Conservation (phyloP, 2,797 vertebrate genomes). For the Sciaenops ocellatus region DNA sequence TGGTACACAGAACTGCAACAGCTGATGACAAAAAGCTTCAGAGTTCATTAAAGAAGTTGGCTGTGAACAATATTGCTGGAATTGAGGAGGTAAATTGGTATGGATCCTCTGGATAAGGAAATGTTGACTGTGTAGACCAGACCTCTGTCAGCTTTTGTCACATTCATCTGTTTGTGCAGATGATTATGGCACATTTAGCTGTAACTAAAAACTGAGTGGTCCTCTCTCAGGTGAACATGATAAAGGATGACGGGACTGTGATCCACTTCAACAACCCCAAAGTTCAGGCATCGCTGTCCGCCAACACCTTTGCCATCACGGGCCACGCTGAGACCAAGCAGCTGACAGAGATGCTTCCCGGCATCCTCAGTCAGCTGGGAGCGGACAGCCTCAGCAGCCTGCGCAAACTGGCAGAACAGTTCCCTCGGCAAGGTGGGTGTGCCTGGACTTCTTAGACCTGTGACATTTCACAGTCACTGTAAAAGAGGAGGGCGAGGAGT, state of each 20-base stretch:
- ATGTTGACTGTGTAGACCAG: neutral
- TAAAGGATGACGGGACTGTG: slow-evolving; percentile 96
- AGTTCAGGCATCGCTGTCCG: slow-evolving; percentile 96
- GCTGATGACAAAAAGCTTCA: slow-evolving; percentile 98
- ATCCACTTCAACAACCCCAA: slow-evolving; percentile 99
- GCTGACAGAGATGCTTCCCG: slow-evolving; percentile 98
- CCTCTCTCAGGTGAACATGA: slow-evolving; percentile 93
- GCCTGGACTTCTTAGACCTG: neutral
- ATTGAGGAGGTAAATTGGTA: slow-evolving; percentile 92
- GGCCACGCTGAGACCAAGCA: slow-evolving; percentile 97
- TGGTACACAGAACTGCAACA: slow-evolving; percentile 97
- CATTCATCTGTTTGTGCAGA: neutral
- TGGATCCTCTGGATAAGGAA: neutral
- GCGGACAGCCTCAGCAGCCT: slow-evolving; percentile 98
- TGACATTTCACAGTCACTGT: neutral
- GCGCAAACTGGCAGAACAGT: slow-evolving; percentile 96
- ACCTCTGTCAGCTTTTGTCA: neutral
- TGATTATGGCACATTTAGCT: neutral
- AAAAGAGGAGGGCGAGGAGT: neutral
- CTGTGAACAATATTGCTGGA: slow-evolving; percentile 97
- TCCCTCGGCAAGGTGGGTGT: slow-evolving; percentile 92
- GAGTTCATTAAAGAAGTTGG: slow-evolving; percentile 96
- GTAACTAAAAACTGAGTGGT: slow-evolving; percentile 52
- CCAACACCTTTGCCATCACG: slow-evolving; percentile 97
- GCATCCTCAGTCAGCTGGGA: slow-evolving; percentile 96